Evolutionary conservation across 2,888 invertebrate species (phyloP).

Genomic region (Xanthia togata): DNA sequence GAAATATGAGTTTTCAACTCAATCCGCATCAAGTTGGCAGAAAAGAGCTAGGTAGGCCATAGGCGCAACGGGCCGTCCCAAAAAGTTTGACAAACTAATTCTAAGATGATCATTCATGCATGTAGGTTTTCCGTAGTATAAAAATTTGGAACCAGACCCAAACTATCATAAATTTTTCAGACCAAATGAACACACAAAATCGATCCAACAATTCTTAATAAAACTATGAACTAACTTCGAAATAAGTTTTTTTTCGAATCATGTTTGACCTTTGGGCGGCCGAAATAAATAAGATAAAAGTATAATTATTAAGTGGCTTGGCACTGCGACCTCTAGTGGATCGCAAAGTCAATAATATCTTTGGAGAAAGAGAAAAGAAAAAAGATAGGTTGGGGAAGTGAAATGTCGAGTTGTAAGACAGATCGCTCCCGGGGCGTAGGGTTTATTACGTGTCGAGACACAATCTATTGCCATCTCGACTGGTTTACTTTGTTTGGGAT

Average conservation of each 20-base stretch:
- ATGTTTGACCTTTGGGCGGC: slow-evolving; percentile 32
- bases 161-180: slow-evolving; percentile 24
- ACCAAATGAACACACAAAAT: slow-evolving; percentile 39
- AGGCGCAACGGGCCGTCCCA: not conserved
- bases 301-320: slow-evolving; percentile 60
- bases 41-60: not conserved
- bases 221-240: slow-evolving; percentile 11
- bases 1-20: not conserved
- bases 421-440: slow-evolving; percentile 36
- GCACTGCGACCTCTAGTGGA: slow-evolving; percentile 44
- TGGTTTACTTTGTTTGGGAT: not conserved
- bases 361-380: slow-evolving; percentile 54
- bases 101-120: not conserved
- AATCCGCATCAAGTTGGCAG: not conserved
- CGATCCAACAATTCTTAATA: slow-evolving; percentile 50
- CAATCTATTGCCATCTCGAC: slow-evolving; percentile 16
- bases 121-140: not conserved
- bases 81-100: slow-evolving; percentile 10
- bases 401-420: slow-evolving; percentile 63
- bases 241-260: slow-evolving; percentile 39
- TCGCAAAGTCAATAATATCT: slow-evolving; percentile 66
- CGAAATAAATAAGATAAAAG: slow-evolving; percentile 64
- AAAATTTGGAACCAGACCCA: slow-evolving; percentile 14
- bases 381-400: slow-evolving; percentile 69
- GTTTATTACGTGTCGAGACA: slow-evolving; percentile 34